Base-by-base conservation (phyloP, 2,888 invertebrate species). In the Lacanobia wlatinum region DNA sequence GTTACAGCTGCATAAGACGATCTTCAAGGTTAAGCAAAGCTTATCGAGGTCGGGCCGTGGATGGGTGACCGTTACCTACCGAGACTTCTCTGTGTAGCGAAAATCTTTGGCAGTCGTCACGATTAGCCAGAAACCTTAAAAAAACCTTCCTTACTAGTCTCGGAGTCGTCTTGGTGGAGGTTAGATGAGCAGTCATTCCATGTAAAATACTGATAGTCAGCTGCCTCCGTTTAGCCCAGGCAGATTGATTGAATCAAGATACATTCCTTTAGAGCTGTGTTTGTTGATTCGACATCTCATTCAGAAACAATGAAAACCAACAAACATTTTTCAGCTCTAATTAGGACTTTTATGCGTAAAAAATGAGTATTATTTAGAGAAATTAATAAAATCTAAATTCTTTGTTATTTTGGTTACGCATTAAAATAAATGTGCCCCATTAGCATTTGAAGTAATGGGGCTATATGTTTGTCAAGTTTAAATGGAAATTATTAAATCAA, bases 251-350 rank as follows among this genome's bases (percentile, higher is more conserved):
- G 16, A 52, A 46, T 69, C n/a, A 40, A 74, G 55, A 43, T 21
- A 55, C 55, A 78, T 73, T 78, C 68, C 46, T 21, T 10, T 50
- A 28, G 14, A 69, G 4, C 48, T 52, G 55, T 55, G 1, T 40
- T n/a, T 68, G 52, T 67, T 63, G 50, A 55, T 63, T 60, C 14
- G 66, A 73, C 43, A 50, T 63, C 38, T 71, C 50, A 53, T 59
- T 55, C 50, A n/a, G 8, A 58, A 18, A 28, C 14, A 38, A 12
- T 34, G 21, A 21, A 56, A 61, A 40, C 0, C 12, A 9, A 28
- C 12, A 58, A 76, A 76, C 52, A 52, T 28, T 40, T 46, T 65
- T 52, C 14, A 21, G 69, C 9, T 14, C 34, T 61, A 56, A 70
- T 70, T 60, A 43, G 14, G 10, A 21, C 50, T 21, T 56, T 40